Percentiles rank a stretch among this genome's conserved stretches.
phyloP scores from a whole-genome alignment of 2,113 vertebrate genomes.

The Prolemur simus region DNA sequence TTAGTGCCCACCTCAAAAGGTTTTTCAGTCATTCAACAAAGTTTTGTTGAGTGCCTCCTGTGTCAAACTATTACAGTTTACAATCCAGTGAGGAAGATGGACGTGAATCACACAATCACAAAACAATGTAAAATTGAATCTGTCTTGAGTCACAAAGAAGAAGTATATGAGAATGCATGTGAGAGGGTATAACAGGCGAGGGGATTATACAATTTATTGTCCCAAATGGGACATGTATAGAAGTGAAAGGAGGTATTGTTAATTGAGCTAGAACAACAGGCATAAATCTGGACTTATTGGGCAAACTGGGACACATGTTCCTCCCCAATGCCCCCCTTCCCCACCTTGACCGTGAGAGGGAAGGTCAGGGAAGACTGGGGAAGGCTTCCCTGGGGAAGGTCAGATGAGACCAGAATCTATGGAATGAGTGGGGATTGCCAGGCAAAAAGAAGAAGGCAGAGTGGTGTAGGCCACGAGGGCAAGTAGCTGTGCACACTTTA shows the following conservation, averaged over 20 bases:
- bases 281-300: neutral
- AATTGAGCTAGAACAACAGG: neutral
- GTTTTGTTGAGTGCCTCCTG: neutral
- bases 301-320: neutral
- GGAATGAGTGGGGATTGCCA: neutral
- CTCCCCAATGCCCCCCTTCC: too few relatives aligned
- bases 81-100: neutral
- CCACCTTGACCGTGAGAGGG: neutral
- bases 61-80: neutral
- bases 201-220: neutral
- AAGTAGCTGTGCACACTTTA: neutral
- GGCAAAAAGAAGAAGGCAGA: neutral
- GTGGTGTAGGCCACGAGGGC: neutral
- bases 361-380: neutral
- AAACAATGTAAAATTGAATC: neutral
- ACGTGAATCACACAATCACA: neutral
- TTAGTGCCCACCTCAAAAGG: neutral
- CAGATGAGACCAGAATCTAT: neutral
- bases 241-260: neutral
- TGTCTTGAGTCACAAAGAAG: neutral
- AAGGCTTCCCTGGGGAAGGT: neutral
- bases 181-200: neutral
- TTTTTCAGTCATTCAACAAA: neutral
- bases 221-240: neutral
- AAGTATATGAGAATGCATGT: neutral